A percentile compares a stretch with the other conserved stretches of the same genome.
Conservation (phyloP, 2,797 vertebrate species). For the Lerista edwardsae region DNA sequence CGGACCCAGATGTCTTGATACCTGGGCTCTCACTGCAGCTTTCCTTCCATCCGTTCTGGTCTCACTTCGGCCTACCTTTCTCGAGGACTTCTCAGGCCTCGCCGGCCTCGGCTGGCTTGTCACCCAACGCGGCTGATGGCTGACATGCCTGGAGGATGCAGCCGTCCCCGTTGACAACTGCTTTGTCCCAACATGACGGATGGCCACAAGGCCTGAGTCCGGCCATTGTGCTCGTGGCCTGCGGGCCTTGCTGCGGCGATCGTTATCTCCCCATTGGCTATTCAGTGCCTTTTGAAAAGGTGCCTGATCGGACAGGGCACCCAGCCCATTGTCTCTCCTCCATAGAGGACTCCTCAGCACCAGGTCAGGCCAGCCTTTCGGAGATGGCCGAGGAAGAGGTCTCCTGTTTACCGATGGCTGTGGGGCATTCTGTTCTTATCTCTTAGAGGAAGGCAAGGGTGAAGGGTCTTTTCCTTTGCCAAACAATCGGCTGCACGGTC, state of each 20-base stretch:
- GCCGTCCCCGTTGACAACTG: constrained; percentile 80
- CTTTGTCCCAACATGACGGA: constrained; percentile 90
- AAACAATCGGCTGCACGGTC: constrained; percentile 62
- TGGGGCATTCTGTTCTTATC: constrained; percentile 71
- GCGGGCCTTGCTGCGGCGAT: constrained; percentile 75
- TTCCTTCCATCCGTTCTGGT: no score
- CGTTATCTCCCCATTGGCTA: constrained; percentile 78
- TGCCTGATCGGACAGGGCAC: constrained; percentile 67
- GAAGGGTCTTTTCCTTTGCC: constrained; percentile 63
- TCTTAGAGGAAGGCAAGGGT: constrained; percentile 65
- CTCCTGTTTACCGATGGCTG: constrained; percentile 63
- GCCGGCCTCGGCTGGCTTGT: constrained; percentile 53
- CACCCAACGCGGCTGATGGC: constrained; percentile 54
- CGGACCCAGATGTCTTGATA: no score
- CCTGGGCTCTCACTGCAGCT: neutral
- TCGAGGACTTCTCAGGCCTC: constrained; percentile 49
- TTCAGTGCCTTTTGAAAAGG: constrained; percentile 65
- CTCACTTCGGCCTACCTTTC: constrained; percentile 23
- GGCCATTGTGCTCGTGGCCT: constrained; percentile 76
- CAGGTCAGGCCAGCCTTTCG: constrained; percentile 17
- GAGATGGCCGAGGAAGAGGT: constrained; percentile 49
- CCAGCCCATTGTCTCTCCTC: constrained; percentile 55
- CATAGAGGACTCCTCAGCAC: constrained; percentile 42
- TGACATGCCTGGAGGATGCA: constrained; percentile 81
- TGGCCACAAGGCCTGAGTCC: constrained; percentile 78